phyloP scores from a whole-genome alignment of 1,140 invertebrate species.

The Sipha flava region DNA sequence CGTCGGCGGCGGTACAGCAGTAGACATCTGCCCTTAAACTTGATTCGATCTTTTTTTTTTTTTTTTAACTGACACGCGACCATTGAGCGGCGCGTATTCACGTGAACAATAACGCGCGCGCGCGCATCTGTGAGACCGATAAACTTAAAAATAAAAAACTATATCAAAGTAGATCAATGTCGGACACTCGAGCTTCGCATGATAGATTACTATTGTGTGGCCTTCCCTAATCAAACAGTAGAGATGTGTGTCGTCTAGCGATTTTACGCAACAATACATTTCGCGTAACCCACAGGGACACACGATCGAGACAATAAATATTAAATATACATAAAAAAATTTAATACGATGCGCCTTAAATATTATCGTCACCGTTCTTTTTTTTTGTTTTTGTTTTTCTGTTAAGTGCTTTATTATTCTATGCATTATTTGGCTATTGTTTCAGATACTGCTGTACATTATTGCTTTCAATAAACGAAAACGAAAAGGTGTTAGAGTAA shows the following conservation, averaged over 20 bases:
- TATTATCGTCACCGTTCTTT: neutral
- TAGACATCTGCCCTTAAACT: constrained; percentile 32
- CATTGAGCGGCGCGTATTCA: neutral
- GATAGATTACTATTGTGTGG: neutral
- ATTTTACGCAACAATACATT: constrained; percentile 6
- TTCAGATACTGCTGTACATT: neutral
- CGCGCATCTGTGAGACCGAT: constrained; percentile 28
- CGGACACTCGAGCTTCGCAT: constrained; percentile 25
- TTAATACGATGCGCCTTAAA: neutral
- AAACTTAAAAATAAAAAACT: constrained; percentile 28
- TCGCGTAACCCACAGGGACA: neutral
- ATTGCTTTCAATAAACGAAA: neutral
- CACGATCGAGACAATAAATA: neutral
- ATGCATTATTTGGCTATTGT: neutral
- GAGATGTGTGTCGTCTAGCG: neutral
- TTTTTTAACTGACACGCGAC: constrained; percentile 23
- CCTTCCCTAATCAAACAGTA: neutral
- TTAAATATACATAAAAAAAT: neutral
- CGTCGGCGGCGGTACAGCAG: neutral
- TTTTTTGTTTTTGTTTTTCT: neutral
- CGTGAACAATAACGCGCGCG: neutral
- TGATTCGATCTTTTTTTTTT: constrained; percentile 21
- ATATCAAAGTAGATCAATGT: constrained; percentile 31
- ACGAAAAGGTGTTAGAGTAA: constrained; percentile 18
- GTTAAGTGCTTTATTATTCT: neutral